Evolutionary conservation across 2,797 vertebrate species (phyloP).

Genomic region (Pangasius krempfi): DNA sequence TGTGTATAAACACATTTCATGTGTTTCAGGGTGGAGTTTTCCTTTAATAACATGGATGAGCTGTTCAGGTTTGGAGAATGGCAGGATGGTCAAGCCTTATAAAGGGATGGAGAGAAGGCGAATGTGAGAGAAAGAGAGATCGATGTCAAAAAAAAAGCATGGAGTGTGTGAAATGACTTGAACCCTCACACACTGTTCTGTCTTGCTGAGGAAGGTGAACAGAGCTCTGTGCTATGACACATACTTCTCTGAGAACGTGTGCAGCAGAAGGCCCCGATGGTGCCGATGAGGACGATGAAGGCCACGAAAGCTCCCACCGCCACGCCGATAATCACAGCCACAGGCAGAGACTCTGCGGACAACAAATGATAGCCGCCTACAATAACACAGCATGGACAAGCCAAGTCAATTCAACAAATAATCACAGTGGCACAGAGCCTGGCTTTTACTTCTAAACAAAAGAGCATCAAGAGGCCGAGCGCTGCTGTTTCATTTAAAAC

Average conservation of each 20-base stretch:
- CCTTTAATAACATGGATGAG: slow-evolving; percentile 51
- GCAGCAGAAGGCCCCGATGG: slow-evolving; percentile 97
- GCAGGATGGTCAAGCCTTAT: background rate
- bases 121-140: background rate
- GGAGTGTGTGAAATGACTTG: slow-evolving; percentile 54
- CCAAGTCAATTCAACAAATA: slow-evolving; percentile 36
- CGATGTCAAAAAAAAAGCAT: background rate
- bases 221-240: slow-evolving; percentile 53
- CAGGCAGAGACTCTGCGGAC: slow-evolving; percentile 89
- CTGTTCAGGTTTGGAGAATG: slow-evolving; percentile 46
- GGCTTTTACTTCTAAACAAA: background rate
- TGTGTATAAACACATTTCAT: too few species aligned
- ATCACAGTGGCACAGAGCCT: background rate
- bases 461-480: slow-evolving; percentile 12
- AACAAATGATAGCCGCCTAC: slow-evolving; percentile 59
- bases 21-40: slow-evolving; percentile 16
- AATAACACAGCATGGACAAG: slow-evolving; percentile 54
- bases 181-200: slow-evolving; percentile 54
- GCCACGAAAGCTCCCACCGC: slow-evolving; percentile 96
- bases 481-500: background rate
- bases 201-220: slow-evolving; percentile 44
- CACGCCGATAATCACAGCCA: slow-evolving; percentile 97
- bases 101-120: background rate
- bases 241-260: slow-evolving; percentile 98
- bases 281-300: slow-evolving; percentile 95